A percentile compares a stretch with the other conserved stretches of the same genome.
Evolutionary conservation across 2,888 invertebrate genomes (phyloP).

Genomic region (Amphimallon solstitiale): DNA sequence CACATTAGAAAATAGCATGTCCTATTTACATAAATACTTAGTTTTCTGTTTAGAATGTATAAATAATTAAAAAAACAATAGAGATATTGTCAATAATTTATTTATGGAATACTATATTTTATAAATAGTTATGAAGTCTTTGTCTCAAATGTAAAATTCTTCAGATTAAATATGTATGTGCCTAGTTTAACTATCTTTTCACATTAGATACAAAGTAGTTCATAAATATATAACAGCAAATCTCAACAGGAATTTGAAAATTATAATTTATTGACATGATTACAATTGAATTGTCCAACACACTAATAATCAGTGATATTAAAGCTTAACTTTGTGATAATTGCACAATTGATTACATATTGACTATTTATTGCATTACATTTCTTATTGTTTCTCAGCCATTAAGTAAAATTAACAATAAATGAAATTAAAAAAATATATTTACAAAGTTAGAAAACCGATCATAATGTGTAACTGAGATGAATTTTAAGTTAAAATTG

Average conservation of each 20-base stretch:
- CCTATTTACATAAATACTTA: neutral
- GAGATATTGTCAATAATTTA: slow-evolving; percentile 20
- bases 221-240: slow-evolving; percentile 29
- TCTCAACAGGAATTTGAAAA: slow-evolving; percentile 10
- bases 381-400: neutral
- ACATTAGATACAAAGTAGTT: slow-evolving; percentile 20
- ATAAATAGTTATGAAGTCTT: slow-evolving; percentile 11
- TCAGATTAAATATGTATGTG: neutral
- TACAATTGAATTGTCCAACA: neutral
- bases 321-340: slow-evolving; percentile 19
- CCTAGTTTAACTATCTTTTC: slow-evolving; percentile 1
- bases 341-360: slow-evolving; percentile 28
- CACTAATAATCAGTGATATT: slow-evolving; percentile 20
- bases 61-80: slow-evolving; percentile 2
- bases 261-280: slow-evolving; percentile 8
- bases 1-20: no score
- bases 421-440: slow-evolving; percentile 5
- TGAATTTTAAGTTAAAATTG: no score
- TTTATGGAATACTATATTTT: slow-evolving; percentile 20
- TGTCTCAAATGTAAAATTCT: slow-evolving; percentile 14
- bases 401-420: slow-evolving; percentile 5
- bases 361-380: slow-evolving; percentile 32
- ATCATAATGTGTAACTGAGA: neutral
- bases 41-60: no score
- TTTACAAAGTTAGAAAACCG: slow-evolving; percentile 11